Evolutionary conservation across 2,113 vertebrate genomes (phyloP).

Genomic region (Thamnophis sirtalis): DNA sequence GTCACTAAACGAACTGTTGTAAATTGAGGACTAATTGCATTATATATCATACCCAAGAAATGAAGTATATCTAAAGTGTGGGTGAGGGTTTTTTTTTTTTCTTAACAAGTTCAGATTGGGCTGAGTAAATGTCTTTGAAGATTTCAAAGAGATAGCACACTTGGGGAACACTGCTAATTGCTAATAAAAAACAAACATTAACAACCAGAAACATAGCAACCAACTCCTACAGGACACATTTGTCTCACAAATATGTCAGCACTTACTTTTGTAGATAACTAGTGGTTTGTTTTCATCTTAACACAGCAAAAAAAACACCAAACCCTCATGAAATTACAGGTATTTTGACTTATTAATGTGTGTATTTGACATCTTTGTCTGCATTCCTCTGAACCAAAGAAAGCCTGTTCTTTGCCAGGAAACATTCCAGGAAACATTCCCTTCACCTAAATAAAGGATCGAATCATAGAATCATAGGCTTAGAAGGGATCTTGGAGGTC

Average conservation of each 20-base stretch:
- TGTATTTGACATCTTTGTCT: background rate
- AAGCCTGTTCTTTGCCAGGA: background rate
- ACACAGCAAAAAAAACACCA: background rate
- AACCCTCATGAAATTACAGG: background rate
- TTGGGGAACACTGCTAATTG: slow-evolving; percentile 37
- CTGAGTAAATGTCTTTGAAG: background rate
- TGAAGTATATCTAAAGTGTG: accelerated
- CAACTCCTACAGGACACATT: slow-evolving; percentile 11
- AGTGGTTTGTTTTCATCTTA: background rate
- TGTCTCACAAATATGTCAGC: background rate
- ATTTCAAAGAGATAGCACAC: background rate
- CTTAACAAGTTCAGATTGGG: background rate
- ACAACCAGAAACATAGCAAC: slow-evolving; percentile 34
- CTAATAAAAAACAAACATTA: slow-evolving; percentile 41
- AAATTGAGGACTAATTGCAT: background rate
- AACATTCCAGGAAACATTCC: background rate
- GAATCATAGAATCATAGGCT: background rate
- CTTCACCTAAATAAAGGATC: background rate
- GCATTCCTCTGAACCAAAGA: background rate
- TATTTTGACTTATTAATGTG: background rate
- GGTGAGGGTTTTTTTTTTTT: background rate
- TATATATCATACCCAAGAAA: background rate
- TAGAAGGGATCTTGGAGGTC: background rate
- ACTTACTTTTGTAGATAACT: background rate
- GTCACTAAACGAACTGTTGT: background rate